Evolutionary conservation across 2,113 vertebrate genomes (phyloP), one percentile per base, ranked within the genome.

Genomic region (Poeciliopsis retropinna): DNA sequence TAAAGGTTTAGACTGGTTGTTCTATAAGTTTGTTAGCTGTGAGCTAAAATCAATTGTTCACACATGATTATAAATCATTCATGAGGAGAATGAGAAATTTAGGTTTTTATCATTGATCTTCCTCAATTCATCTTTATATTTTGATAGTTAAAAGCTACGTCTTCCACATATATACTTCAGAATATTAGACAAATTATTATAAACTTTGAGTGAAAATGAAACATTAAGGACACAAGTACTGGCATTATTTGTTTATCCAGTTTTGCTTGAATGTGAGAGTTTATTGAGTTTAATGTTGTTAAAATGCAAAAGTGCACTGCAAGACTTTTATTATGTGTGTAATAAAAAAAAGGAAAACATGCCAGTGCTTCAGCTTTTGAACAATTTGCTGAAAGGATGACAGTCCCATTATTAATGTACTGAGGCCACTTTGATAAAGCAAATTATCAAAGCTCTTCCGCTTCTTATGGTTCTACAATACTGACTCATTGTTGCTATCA

Each of bases 381-480:
- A 65, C 73, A 31, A 10, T 70, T 57, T 70, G 15, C 64, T 79
- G 30, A 15, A 71, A 70, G 32, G 76, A 77, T 74, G 28, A 79
- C 64, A 64, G 28, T 51, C 60, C 79, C 30, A 61, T 44, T 89
- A 87, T 90, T 86, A 77, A 30, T 79, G 70, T 73, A 12, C 70
- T 51, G 78, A 77, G 57, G 66, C 69, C 0, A 0, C 66, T 65
- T 57, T 2, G 80, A 91, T 87, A 91, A 57, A 86, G 77, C 72
- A 30, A 54, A 68, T 76, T 70, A 88, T 88, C 83, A 83, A 82
- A 85, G 77, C 61, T 73, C 31, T 62, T 74, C 62, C 61, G 30
- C 71, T 69, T 81, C 68, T 78, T 68, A 68, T 27, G 4, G 73
- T 41, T 75, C 54, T 54, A 72, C 64, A 72, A 57, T 54, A 61